Conservation (phyloP, 2,888 invertebrate species). For the Lasioglossum oenotherae region DNA sequence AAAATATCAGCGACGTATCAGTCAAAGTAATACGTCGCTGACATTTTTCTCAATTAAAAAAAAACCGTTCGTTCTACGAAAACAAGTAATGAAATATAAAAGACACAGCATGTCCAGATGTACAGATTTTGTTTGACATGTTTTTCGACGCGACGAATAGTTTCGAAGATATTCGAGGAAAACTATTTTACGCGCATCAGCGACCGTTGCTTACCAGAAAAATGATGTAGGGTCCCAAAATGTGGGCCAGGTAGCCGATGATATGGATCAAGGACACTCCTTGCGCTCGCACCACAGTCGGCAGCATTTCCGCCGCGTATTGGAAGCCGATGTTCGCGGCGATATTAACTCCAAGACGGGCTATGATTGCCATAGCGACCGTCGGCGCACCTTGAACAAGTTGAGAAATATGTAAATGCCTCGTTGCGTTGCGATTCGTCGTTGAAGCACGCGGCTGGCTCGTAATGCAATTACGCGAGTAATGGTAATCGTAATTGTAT, state of each 20-base stretch:
- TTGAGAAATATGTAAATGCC: slow-evolving; percentile 62
- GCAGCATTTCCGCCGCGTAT: slow-evolving; percentile 94
- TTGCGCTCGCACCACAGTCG: slow-evolving; percentile 94
- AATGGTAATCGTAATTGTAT: too few relatives aligned
- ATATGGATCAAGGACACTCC: slow-evolving; percentile 95
- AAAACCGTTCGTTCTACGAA: too few relatives aligned
- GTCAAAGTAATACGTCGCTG: too few relatives aligned
- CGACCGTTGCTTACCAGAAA: slow-evolving; percentile 88
- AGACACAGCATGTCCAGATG: too few relatives aligned
- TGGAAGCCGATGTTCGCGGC: slow-evolving; percentile 96
- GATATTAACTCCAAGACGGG: slow-evolving; percentile 94
- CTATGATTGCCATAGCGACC: slow-evolving; percentile 92
- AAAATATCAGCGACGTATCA: too few relatives aligned
- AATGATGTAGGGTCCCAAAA: slow-evolving; percentile 93
- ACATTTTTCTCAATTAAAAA: too few relatives aligned
- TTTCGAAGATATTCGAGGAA: too few relatives aligned
- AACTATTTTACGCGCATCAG: too few relatives aligned
- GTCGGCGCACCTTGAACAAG: slow-evolving; percentile 87
- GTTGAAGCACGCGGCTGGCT: not conserved
- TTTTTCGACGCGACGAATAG: too few relatives aligned
- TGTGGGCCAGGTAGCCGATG: slow-evolving; percentile 94
- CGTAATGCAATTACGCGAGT: not conserved
- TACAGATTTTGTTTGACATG: too few relatives aligned
- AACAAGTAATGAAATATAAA: too few relatives aligned
- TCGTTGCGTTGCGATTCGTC: slow-evolving; percentile 3